A percentile compares a stretch with the other conserved stretches of the same genome.
These are phyloP conservation scores for Pseudachorutes palmiensis DNA, from an alignment of 1,140 invertebrate genomes.

Conservation along the genomic window DNA sequence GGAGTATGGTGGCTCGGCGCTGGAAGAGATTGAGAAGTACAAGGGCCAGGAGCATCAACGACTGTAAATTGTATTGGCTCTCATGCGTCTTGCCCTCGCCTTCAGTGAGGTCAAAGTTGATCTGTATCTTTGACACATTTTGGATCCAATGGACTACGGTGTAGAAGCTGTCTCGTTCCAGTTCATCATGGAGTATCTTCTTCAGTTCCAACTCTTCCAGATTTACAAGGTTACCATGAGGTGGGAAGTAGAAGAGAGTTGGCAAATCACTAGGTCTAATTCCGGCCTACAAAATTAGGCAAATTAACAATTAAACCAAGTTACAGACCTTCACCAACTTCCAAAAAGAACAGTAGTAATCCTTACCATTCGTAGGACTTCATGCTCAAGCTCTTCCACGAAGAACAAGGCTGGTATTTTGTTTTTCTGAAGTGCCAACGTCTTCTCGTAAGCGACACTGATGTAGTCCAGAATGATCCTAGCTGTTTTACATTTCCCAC, in stretches of 20 bases:
- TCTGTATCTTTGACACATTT: too few species aligned
- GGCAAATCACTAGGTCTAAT: not conserved
- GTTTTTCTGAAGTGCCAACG: not conserved
- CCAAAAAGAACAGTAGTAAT: not conserved
- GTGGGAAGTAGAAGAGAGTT: not conserved
- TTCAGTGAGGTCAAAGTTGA: too few species aligned
- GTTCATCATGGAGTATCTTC: not conserved
- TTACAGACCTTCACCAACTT: too few species aligned
- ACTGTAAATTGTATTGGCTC: too few species aligned
- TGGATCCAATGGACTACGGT: too few species aligned
- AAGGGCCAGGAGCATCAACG: too few species aligned
- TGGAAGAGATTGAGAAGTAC: too few species aligned
- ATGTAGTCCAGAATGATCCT: not conserved
- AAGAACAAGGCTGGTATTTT: not conserved
- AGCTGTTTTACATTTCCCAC: not conserved
- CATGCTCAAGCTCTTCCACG: not conserved
- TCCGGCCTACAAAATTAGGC: not conserved
- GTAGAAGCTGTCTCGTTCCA: not conserved
- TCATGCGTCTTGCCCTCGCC: too few species aligned
- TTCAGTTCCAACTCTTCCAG: not conserved
- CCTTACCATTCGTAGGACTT: not conserved
- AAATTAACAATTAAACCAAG: too few species aligned
- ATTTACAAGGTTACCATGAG: not conserved
- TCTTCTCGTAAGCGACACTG: not conserved
- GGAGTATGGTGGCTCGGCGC: too few species aligned